Evolutionary conservation across 2,113 vertebrate species (phyloP).

Genomic region (Catharus bicknelli): DNA sequence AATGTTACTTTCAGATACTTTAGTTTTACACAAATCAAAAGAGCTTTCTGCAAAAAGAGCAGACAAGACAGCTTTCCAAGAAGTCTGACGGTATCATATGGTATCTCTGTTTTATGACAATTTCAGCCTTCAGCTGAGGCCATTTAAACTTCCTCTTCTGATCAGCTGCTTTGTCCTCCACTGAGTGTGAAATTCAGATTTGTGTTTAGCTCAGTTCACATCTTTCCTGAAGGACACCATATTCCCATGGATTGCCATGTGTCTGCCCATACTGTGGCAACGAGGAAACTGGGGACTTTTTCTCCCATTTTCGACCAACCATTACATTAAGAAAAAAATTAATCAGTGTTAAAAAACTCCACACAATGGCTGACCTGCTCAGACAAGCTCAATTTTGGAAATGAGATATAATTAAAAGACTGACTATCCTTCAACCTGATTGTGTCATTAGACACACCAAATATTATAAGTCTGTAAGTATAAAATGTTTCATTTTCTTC

Average conservation of each 20-base stretch:
- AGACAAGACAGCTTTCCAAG: neutral
- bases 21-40: neutral
- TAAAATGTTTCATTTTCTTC: neutral
- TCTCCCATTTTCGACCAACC: neutral
- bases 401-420: neutral
- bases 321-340: neutral
- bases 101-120: neutral
- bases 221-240: neutral
- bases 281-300: neutral
- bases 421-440: neutral
- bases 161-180: neutral
- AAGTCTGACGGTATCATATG: accelerated
- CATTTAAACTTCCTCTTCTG: neutral
- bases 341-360: neutral
- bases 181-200: neutral
- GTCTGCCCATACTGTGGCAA: neutral
- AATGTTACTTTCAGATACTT: neutral
- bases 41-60: neutral
- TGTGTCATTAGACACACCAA: neutral
- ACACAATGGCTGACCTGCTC: neutral
- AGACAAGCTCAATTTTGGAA: neutral
- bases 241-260: neutral
- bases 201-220: neutral
- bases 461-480: neutral
- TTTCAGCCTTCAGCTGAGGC: neutral